Conservation (phyloP, 2,113 vertebrate species). For the Boleophthalmus pectinirostris region DNA sequence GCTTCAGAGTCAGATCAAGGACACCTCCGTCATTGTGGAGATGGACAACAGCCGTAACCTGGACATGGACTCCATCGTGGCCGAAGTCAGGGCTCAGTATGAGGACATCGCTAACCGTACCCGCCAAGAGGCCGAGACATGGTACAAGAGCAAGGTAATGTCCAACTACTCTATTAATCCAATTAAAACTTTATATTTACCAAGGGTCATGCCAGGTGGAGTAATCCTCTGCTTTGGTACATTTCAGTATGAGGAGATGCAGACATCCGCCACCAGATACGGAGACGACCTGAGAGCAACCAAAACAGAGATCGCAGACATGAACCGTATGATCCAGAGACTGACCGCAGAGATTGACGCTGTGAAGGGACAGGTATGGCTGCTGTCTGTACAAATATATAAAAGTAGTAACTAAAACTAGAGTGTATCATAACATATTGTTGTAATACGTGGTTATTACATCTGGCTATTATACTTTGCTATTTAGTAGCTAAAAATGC, state of each 20-base stretch:
- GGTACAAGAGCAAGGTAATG: conserved; percentile 88
- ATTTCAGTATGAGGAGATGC: conserved; percentile 87
- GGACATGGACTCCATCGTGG: conserved; percentile 91
- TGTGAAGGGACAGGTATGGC: conserved; percentile 86
- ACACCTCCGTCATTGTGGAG: conserved; percentile 89
- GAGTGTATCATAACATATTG: no score
- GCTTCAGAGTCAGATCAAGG: conserved; percentile 83
- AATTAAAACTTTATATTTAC: neutral
- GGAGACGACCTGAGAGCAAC: conserved; percentile 87
- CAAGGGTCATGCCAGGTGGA: neutral
- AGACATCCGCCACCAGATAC: conserved; percentile 82
- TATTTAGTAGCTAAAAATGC: neutral
- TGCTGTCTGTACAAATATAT: neutral
- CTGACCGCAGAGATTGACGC: conserved; percentile 87
- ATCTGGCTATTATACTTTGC: neutral
- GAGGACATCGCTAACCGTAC: conserved; percentile 87
- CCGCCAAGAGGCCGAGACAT: conserved; percentile 87
- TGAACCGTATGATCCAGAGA: conserved; percentile 85
- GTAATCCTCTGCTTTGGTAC: conserved; percentile 12
- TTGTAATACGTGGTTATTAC: neutral
- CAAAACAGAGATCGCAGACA: conserved; percentile 87
- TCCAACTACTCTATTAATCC: neutral
- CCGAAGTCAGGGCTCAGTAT: conserved; percentile 80
- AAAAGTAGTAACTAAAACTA: neutral
- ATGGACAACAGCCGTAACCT: conserved; percentile 95